Conservation (phyloP, 2,797 vertebrate species). For the Mus caroli region DNA sequence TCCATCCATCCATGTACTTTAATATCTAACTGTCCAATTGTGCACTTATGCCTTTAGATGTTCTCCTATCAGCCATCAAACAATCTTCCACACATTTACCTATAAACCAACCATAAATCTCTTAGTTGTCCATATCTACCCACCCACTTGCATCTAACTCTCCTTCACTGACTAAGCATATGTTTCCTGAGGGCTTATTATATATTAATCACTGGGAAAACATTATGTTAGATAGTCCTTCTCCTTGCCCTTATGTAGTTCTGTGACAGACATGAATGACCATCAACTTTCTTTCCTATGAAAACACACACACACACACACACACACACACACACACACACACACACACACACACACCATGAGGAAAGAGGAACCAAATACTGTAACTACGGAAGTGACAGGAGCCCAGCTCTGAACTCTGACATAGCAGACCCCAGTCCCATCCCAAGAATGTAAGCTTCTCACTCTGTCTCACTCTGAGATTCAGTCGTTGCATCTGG, state of each 20-base stretch:
- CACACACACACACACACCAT: background rate
- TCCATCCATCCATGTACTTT: background rate
- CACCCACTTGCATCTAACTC: too few relatives aligned
- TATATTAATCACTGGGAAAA: background rate
- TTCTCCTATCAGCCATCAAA: background rate
- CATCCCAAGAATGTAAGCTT: too few relatives aligned
- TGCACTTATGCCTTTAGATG: background rate
- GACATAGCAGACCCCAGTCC: background rate
- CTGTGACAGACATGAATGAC: constrained; percentile 8
- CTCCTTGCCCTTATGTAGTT: background rate
- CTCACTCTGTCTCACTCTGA: background rate
- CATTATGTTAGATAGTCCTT: background rate
- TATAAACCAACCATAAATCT: background rate
- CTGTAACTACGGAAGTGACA: background rate
- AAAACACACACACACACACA: background rate
- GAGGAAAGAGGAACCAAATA: background rate
- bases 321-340: background rate
- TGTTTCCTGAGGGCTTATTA: constrained; percentile 23
- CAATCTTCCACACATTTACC: too few relatives aligned
- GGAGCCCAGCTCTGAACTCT: background rate
- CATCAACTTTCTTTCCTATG: background rate
- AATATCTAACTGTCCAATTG: background rate
- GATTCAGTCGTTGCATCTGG: background rate
- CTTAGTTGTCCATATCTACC: background rate
- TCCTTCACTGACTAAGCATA: background rate